Conservation (phyloP, 2,888 invertebrate species). For the Polydesmus complanatus region DNA sequence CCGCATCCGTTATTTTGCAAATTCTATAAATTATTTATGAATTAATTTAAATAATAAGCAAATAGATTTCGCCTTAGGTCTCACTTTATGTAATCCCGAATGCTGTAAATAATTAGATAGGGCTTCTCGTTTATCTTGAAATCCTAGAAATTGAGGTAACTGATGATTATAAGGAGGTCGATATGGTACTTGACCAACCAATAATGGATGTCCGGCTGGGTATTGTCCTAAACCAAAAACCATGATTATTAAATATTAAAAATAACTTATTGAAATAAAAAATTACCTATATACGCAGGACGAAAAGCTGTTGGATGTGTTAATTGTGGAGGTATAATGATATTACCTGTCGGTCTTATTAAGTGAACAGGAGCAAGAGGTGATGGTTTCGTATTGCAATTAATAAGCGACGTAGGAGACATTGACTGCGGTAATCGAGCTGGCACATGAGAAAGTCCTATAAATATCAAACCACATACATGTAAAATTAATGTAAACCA, state of each 20-base stretch:
- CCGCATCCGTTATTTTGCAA: no score
- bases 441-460: background rate
- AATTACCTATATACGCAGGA: background rate
- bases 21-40: background rate
- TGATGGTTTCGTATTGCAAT: background rate
- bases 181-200: slow-evolving; percentile 1
- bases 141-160: background rate
- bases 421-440: background rate
- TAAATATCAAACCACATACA: no score
- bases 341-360: background rate
- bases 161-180: background rate
- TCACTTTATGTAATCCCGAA: background rate
- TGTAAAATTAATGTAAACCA: no score
- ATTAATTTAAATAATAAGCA: background rate
- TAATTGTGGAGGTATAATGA: background rate
- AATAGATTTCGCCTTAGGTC: background rate
- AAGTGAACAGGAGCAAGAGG: background rate
- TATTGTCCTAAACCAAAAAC: slow-evolving; percentile 2
- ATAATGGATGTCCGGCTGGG: slow-evolving; percentile 6
- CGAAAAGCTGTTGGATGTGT: background rate
- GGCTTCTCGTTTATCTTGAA: background rate
- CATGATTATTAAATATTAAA: background rate
- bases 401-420: background rate
- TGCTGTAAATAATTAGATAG: background rate
- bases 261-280: background rate